Conservation (phyloP, 2,888 invertebrate genomes). For the Ormia ochracea region DNA sequence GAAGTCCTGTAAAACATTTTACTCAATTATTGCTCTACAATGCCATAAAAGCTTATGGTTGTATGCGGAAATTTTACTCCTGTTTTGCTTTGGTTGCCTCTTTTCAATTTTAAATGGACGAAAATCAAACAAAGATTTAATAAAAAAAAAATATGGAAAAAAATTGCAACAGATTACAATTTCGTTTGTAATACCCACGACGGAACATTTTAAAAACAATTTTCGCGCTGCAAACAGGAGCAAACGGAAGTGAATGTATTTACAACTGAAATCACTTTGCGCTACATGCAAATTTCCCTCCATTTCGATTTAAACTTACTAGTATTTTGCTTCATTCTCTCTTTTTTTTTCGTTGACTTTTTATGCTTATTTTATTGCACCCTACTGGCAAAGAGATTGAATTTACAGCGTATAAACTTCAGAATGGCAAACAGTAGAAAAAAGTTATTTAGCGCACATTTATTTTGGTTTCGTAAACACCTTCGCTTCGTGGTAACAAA, state of each 20-base stretch:
- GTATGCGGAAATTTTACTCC: slow-evolving; percentile 32
- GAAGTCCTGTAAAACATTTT: slow-evolving; percentile 17
- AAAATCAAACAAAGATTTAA: neutral
- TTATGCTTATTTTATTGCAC: neutral
- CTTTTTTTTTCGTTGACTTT: neutral
- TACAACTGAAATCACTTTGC: slow-evolving; percentile 39
- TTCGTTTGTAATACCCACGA: slow-evolving; percentile 55
- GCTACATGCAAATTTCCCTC: slow-evolving; percentile 36
- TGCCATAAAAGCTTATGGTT: slow-evolving; percentile 25
- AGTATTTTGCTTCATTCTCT: neutral
- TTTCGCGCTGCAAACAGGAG: slow-evolving; percentile 27
- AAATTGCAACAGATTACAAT: slow-evolving; percentile 27
- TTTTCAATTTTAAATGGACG: neutral
- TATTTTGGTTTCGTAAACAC: neutral
- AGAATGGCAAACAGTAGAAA: neutral
- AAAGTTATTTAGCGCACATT: neutral
- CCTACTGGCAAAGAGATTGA: neutral
- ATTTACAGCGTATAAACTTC: neutral
- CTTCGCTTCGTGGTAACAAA: too few relatives aligned
- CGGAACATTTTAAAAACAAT: slow-evolving; percentile 60
- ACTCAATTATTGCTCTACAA: slow-evolving; percentile 45
- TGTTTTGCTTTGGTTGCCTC: neutral
- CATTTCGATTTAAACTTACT: slow-evolving; percentile 13
- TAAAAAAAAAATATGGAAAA: neutral
- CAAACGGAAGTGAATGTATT: slow-evolving; percentile 34